phyloP scores from a whole-genome alignment of 2,797 vertebrate genomes.

The Sitta carolinensis region DNA sequence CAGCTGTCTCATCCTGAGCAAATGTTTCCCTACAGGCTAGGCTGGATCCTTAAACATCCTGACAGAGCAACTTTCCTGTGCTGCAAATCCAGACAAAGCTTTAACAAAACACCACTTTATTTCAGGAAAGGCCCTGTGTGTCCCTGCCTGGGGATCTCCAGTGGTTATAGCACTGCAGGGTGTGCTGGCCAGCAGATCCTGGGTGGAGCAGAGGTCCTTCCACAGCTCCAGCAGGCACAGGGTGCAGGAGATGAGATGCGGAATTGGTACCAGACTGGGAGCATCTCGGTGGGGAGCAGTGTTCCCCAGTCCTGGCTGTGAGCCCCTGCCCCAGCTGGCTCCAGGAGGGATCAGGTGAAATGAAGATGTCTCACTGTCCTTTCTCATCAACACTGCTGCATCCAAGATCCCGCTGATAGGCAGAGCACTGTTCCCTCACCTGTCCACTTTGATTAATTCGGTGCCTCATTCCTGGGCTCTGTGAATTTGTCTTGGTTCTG shows the following conservation, averaged over 20 bases:
- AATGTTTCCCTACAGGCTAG: not conserved
- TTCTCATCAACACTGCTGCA: slow-evolving; percentile 50
- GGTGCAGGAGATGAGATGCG: not conserved
- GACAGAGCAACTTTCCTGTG: not conserved
- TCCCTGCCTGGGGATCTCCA: not conserved
- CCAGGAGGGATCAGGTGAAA: not conserved
- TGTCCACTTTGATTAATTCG: slow-evolving; percentile 59
- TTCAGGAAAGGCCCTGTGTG: accelerated
- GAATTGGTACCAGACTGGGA: not conserved
- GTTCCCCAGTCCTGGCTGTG: not conserved
- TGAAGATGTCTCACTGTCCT: slow-evolving; percentile 18
- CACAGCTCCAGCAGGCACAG: not conserved
- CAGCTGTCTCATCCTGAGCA: not conserved
- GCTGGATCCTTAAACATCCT: not conserved
- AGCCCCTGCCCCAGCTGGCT: slow-evolving; percentile 50
- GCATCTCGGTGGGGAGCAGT: not conserved
- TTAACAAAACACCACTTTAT: not conserved
- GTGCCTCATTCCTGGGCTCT: slow-evolving; percentile 11
- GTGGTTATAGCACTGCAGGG: accelerated
- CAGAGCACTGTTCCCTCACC: not conserved
- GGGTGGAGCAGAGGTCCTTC: not conserved
- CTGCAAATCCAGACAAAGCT: not conserved
- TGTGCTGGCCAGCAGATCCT: not conserved
- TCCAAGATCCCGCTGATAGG: slow-evolving; percentile 41
- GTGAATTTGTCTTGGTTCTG: slow-evolving; percentile 18